phyloP scores from a whole-genome alignment of 2,797 vertebrate species.

The Sebastes dallii region DNA sequence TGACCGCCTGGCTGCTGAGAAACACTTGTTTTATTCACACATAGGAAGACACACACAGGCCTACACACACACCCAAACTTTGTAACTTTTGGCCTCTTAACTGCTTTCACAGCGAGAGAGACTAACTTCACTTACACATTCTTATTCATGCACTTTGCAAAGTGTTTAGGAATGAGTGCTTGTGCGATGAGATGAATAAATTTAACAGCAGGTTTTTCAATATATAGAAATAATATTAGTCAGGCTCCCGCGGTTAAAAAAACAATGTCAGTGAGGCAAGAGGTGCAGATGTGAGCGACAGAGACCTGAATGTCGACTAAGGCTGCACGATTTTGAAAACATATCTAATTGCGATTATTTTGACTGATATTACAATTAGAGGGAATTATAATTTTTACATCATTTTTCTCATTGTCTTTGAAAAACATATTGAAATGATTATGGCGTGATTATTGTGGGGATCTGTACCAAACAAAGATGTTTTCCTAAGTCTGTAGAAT shows the following conservation, averaged over 20 bases:
- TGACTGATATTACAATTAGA: too few species aligned
- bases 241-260: background rate
- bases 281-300: background rate
- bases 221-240: background rate
- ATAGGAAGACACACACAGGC: background rate
- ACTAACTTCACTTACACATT: background rate
- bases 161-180: background rate
- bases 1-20: background rate
- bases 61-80: background rate
- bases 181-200: background rate
- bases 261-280: background rate
- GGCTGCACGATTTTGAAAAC: fast-evolving
- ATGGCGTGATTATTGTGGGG: fast-evolving
- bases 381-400: fast-evolving
- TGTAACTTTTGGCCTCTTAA: background rate
- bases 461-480: too few species aligned
- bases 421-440: too few species aligned
- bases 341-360: fast-evolving
- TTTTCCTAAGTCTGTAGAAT: too few species aligned
- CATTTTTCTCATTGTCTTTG: too few species aligned
- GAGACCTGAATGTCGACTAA: background rate
- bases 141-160: background rate
- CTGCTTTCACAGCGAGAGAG: background rate
- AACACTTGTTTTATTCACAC: slow-evolving; percentile 28
- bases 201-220: background rate